Percentiles rank a stretch among this genome's conserved stretches.
These are phyloP conservation scores for Oscheius myriophilus DNA, from an alignment of 2,888 invertebrate genomes.

Conservation along the genomic window DNA sequence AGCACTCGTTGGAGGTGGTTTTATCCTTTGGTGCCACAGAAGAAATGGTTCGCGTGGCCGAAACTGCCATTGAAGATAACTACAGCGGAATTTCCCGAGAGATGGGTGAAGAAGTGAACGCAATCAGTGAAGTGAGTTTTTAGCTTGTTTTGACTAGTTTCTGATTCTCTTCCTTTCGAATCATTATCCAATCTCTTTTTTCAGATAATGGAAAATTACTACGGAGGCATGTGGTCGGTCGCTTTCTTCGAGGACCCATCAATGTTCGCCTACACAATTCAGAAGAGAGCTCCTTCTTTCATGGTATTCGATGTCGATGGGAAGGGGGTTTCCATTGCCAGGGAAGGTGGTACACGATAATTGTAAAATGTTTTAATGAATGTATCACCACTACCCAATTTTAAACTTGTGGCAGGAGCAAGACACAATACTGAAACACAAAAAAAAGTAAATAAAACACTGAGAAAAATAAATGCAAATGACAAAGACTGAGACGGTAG, in stretches of 20 bases:
- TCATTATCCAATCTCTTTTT: neutral
- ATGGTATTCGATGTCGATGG: conserved; percentile 28
- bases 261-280: conserved; percentile 23
- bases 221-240: conserved; percentile 24
- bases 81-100: conserved; percentile 13
- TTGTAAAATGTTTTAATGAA: too few species aligned
- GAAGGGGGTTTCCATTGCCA: conserved; percentile 15
- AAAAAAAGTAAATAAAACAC: neutral
- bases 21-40: conserved; percentile 23
- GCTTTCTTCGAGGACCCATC: conserved; percentile 27
- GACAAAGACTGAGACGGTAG: too few species aligned
- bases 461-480: too few species aligned
- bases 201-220: conserved; percentile 20
- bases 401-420: too few species aligned
- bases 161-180: too few species aligned
- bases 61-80: conserved; percentile 22
- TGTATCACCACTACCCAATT: too few species aligned
- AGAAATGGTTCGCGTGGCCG: conserved; percentile 19
- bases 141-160: neutral
- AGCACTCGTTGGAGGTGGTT: conserved; percentile 23
- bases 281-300: conserved; percentile 23
- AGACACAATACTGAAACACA: too few species aligned
- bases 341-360: conserved; percentile 18
- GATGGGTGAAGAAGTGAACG: conserved; percentile 14
- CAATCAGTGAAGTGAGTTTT: conserved; percentile 20